Conservation (phyloP, 2,113 vertebrate species). For the Grammomys surdaster region DNA sequence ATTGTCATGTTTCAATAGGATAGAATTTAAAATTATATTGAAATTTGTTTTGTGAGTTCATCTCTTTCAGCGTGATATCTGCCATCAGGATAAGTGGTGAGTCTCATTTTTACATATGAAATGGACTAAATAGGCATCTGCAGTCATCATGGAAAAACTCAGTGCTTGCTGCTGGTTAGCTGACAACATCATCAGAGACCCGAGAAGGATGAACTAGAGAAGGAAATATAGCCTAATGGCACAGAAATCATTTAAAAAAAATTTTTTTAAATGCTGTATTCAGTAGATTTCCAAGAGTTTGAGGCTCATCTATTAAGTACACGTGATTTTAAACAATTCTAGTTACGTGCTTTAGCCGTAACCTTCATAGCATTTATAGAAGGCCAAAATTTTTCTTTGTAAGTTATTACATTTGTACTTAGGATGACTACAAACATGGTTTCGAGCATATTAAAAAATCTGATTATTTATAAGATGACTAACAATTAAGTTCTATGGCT, state of each 20-base stretch:
- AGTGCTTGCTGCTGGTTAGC: neutral
- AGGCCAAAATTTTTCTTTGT: neutral
- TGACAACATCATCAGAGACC: neutral
- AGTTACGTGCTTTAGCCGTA: neutral
- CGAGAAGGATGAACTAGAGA: neutral
- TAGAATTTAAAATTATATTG: neutral
- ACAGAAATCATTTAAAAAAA: neutral
- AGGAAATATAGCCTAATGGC: neutral
- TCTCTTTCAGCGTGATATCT: neutral
- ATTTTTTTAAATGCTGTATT: neutral
- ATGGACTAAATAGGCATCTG: neutral
- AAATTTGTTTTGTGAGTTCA: neutral
- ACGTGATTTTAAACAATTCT: neutral
- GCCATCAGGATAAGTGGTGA: neutral
- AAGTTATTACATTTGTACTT: neutral
- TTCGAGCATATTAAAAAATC: neutral
- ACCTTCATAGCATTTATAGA: neutral
- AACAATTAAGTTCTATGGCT: neutral
- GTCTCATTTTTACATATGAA: neutral
- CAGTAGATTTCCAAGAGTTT: neutral
- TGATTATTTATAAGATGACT: neutral
- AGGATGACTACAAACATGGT: neutral
- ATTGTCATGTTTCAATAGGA: neutral
- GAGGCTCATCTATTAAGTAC: neutral
- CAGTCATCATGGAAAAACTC: neutral